phyloP scores from a whole-genome alignment of 2,113 vertebrate genomes.

The Centrocercus urophasianus region DNA sequence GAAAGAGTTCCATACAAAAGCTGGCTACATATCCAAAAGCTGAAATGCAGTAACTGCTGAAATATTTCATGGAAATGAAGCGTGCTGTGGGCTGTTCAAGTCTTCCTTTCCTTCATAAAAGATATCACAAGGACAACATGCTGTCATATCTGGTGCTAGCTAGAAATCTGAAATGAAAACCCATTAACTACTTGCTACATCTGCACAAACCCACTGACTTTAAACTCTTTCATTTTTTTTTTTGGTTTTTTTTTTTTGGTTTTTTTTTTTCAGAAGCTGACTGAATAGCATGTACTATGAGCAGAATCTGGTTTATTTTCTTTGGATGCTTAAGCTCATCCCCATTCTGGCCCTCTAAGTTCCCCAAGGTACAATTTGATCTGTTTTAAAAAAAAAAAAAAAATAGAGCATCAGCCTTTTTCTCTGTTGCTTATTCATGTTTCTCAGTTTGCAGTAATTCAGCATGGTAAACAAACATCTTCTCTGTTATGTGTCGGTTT shows the following conservation, averaged over 20 bases:
- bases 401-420: conserved; percentile 28
- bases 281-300: neutral
- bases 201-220: neutral
- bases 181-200: neutral
- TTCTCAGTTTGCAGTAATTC: conserved; percentile 65
- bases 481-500: conserved; percentile 30
- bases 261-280: neutral
- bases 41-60: neutral
- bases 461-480: conserved; percentile 50
- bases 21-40: neutral
- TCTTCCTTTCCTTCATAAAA: neutral
- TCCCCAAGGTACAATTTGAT: conserved; percentile 53
- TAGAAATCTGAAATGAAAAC: conserved; percentile 24
- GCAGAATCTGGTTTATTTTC: conserved; percentile 10
- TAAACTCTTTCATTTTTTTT: neutral
- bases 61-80: neutral
- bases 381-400: neutral
- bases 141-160: neutral
- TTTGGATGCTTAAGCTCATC: conserved; percentile 16
- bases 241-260: too few relatives aligned
- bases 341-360: conserved; percentile 31
- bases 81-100: neutral
- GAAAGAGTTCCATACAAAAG: neutral
- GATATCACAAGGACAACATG: neutral
- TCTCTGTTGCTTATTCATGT: conserved; percentile 66